A percentile compares a stretch with the other conserved stretches of the same genome.
Evolutionary conservation across 2,888 invertebrate species (phyloP).

Genomic region (Herminia tarsipennalis): DNA sequence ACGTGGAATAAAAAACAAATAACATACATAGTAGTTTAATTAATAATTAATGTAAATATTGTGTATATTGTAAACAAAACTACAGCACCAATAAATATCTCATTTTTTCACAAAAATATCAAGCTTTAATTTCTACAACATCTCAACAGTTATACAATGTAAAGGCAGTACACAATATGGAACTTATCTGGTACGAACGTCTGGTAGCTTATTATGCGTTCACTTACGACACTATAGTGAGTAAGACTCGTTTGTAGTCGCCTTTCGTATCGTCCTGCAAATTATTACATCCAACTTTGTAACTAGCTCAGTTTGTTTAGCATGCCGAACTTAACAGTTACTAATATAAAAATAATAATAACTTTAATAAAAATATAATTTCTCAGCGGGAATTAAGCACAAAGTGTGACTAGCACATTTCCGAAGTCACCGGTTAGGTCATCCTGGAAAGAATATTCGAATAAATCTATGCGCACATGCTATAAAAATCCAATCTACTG

Average conservation of each 20-base stretch:
- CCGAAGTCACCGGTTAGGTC: conserved; percentile 89
- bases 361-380: conserved; percentile 39
- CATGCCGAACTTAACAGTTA: conserved; percentile 65
- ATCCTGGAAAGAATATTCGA: conserved; percentile 85
- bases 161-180: conserved; percentile 72
- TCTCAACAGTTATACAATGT: conserved; percentile 75
- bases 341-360: conserved; percentile 58
- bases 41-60: conserved; percentile 73
- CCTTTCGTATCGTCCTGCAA: conserved; percentile 90
- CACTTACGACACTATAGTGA: conserved; percentile 81
- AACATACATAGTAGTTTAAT: conserved; percentile 80
- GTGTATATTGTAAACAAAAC: conserved; percentile 76
- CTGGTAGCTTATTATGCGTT: conserved; percentile 57
- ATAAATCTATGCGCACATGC: conserved; percentile 66
- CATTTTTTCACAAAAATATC: conserved; percentile 82
- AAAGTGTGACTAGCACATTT: conserved; percentile 87
- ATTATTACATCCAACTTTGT: conserved; percentile 74
- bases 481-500: conserved; percentile 63
- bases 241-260: conserved; percentile 89
- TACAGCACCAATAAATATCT: conserved; percentile 85
- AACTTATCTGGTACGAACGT: conserved; percentile 48
- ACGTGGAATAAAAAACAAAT: conserved; percentile 63
- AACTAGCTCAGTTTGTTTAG: conserved; percentile 53
- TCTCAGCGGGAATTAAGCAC: conserved; percentile 79
- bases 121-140: conserved; percentile 74